Evolutionary conservation across 2,113 vertebrate species (phyloP), one percentile per base, ranked within the genome.

Genomic region (Sminthopsis crassicaudata): DNA sequence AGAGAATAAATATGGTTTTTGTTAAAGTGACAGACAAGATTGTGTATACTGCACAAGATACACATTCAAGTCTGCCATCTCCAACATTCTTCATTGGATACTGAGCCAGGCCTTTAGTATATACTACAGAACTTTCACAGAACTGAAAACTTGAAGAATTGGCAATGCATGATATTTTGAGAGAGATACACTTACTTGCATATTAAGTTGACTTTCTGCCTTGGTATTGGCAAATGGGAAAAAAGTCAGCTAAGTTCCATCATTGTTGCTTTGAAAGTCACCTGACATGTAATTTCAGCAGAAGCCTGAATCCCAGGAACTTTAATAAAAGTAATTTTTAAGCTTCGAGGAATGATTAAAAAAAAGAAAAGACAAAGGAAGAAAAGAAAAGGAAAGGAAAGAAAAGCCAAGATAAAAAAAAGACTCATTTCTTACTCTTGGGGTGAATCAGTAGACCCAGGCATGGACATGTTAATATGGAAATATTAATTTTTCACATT

Each of bases 201-300:
- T 99, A 99, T 97, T 98, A 99, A 99, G 99, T 99, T 10, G 99
- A 99, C 60, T 99, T 99, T 91, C 98, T 99, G 10, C 96, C 99
- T 99, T 76, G 99, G 99, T 6, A 98, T 99, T 1, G 99, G 99
- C 24, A 99, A 99, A 55, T 99, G 97, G 0, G 99, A 99, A 96
- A 99, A 99, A 98, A 99, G 99, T 97, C 99, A 99, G 98, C 98
- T 99, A 89, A 99, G 99, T 98, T 99, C 99, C 50, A 98, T 99
- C 97, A 98, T 99, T 0, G 99, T 99, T 0, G 99, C 99, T 3
- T 99, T 99, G 98, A 99, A 99, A 96, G 98, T 98, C 52, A 99
- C 98, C 89, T 98, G 99, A 96, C 98, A 99, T 95, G 97, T 99
- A 12, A 98, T 99, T 46, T 98, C 98, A 97, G 99, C 98, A 0